A percentile compares a stretch with the other conserved stretches of the same genome.
Conservation (phyloP, 1,140 invertebrate species). For the Bicyclus anynana region DNA sequence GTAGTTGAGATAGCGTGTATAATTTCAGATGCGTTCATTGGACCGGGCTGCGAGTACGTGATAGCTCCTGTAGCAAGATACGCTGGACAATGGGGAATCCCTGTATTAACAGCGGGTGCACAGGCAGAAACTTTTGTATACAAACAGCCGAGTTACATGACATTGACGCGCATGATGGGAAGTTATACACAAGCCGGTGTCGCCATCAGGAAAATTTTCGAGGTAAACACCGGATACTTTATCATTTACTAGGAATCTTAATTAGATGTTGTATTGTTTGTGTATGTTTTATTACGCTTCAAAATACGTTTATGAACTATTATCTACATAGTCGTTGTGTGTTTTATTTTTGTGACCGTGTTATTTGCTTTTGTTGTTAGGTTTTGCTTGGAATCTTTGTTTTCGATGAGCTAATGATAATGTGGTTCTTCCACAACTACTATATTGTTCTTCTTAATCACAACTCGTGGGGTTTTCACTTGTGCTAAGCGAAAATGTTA, state of each 20-base stretch:
- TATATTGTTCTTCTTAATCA: too few relatives aligned
- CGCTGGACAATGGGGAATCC: constrained; percentile 91
- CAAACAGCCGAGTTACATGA: constrained; percentile 83
- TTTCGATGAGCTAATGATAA: too few relatives aligned
- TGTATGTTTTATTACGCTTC: constrained; percentile 32
- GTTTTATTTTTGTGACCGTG: constrained; percentile 41
- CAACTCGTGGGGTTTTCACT: too few relatives aligned
- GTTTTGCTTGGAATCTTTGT: background rate
- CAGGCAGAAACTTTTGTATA: constrained; percentile 88
- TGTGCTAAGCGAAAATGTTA: too few relatives aligned
- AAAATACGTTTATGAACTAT: constrained; percentile 34
- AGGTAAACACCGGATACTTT: constrained; percentile 47
- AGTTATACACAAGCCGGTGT: constrained; percentile 86
- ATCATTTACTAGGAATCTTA: constrained; percentile 25
- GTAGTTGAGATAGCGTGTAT: background rate
- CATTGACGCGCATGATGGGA: constrained; percentile 92
- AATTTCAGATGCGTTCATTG: constrained; percentile 89
- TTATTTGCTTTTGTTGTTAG: constrained; percentile 18
- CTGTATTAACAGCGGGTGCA: constrained; percentile 90
- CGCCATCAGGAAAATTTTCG: constrained; percentile 78
- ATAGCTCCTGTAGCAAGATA: constrained; percentile 93
- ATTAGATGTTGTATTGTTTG: constrained; percentile 36
- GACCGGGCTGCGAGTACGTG: constrained; percentile 94
- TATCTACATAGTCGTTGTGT: too few relatives aligned
- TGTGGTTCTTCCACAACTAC: too few relatives aligned